Percentiles rank a stretch among this genome's conserved stretches.
These are phyloP conservation scores for Scrobipalpa atriplicella DNA, from an alignment of 2,888 invertebrate genomes.

Conservation along the genomic window DNA sequence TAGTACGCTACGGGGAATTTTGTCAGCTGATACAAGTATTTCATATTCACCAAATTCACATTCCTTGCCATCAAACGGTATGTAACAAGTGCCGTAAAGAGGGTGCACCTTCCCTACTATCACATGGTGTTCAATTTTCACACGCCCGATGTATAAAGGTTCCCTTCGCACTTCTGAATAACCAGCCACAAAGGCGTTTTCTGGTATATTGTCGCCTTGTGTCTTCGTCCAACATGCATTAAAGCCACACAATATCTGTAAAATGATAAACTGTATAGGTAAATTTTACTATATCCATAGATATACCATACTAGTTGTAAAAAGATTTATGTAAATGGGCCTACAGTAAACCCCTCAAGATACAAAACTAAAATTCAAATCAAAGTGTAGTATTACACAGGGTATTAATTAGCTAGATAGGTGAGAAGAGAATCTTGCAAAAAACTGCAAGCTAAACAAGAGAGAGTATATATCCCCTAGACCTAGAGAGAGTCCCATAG, in stretches of 20 bases:
- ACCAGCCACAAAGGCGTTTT: constrained; percentile 86
- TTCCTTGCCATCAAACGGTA: constrained; percentile 79
- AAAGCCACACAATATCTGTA: constrained; percentile 65
- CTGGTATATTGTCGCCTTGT: constrained; percentile 83
- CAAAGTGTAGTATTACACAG: no score
- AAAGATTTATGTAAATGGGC: no score
- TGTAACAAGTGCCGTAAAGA: constrained; percentile 87
- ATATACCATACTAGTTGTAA: no score
- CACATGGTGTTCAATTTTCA: constrained; percentile 85
- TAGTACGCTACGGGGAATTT: background rate
- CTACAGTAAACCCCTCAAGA: no score
- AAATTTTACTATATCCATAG: no score
- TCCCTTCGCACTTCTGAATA: constrained; percentile 72
- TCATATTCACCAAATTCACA: constrained; percentile 48
- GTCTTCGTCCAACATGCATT: constrained; percentile 80
- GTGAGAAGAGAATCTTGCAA: no score
- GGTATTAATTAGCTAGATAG: no score
- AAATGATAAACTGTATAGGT: constrained; percentile 28
- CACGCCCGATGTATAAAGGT: constrained; percentile 85
- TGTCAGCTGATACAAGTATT: constrained; percentile 49
- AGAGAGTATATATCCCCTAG: no score
- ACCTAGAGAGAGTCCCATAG: no score
- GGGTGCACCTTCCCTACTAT: constrained; percentile 90
- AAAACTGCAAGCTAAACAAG: no score
- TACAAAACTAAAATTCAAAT: no score